These are phyloP conservation scores for Phalacrocorax aristotelis DNA, from an alignment of 2,113 vertebrate species.

Conservation along the genomic window DNA sequence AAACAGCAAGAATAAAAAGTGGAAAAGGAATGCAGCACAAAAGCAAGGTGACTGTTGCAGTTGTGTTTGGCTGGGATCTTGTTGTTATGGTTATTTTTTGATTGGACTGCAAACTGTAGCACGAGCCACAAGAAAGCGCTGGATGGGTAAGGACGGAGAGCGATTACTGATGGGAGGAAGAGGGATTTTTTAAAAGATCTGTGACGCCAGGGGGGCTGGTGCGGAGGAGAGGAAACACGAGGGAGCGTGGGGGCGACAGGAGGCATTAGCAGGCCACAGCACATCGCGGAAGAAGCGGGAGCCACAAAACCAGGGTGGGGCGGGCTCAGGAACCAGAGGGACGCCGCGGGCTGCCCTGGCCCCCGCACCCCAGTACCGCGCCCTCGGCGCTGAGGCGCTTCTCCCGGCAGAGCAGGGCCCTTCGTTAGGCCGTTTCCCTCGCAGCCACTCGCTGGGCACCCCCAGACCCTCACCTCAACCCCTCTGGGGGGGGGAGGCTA, in stretches of 20 bases:
- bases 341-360: fast-evolving
- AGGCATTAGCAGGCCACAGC: neutral
- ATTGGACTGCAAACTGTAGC: neutral
- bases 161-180: neutral
- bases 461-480: no score
- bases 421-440: no score
- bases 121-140: neutral
- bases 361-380: neutral
- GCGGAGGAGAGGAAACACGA: fast-evolving
- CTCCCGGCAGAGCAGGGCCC: neutral
- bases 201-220: neutral
- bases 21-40: neutral
- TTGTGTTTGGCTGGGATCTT: neutral
- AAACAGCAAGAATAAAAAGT: neutral
- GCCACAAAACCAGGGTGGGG: fast-evolving
- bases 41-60: no score
- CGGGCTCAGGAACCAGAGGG: fast-evolving
- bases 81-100: neutral
- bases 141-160: neutral
- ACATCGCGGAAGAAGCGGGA: fast-evolving
- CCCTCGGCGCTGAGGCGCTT: neutral
- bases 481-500: no score
- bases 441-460: neutral
- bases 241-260: no score
- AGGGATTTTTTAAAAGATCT: neutral